phyloP scores from a whole-genome alignment of 2,113 vertebrate genomes.

The Andinoacara biseriatus region DNA sequence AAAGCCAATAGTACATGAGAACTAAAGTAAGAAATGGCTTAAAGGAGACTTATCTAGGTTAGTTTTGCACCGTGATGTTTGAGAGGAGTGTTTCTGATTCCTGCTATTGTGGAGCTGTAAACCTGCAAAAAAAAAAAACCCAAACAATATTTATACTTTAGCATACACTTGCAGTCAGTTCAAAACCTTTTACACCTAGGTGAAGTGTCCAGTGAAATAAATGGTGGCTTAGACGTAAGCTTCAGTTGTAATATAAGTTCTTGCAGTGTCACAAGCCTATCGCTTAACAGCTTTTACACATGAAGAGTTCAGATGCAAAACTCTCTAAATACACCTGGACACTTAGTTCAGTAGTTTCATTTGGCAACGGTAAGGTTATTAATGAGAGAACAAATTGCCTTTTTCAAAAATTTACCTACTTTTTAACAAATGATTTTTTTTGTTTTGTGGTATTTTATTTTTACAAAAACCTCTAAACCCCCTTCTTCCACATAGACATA shows the following conservation, averaged over 20 bases:
- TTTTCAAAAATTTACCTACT: too few relatives aligned
- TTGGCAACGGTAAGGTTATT: too few relatives aligned
- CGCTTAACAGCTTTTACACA: neutral
- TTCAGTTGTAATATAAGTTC: neutral
- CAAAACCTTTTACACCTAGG: neutral
- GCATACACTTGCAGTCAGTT: fast-evolving
- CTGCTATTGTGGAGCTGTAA: neutral
- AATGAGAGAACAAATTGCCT: too few relatives aligned
- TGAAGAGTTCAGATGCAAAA: too few relatives aligned
- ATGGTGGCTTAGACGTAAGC: neutral
- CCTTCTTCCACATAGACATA: too few relatives aligned
- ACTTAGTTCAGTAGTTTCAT: too few relatives aligned
- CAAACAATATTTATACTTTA: neutral
- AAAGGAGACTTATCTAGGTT: neutral
- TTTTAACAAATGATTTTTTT: too few relatives aligned
- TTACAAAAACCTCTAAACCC: too few relatives aligned
- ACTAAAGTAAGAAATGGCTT: neutral
- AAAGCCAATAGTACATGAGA: neutral
- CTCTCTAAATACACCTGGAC: too few relatives aligned
- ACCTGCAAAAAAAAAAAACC: neutral
- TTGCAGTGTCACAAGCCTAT: neutral
- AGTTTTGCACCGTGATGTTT: neutral
- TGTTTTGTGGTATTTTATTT: too few relatives aligned
- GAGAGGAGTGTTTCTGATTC: neutral
- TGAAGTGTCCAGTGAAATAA: neutral